Percentiles rank a stretch among this genome's conserved stretches.
Conservation (phyloP, 2,797 vertebrate genomes). For the Apodemus agrarius region DNA sequence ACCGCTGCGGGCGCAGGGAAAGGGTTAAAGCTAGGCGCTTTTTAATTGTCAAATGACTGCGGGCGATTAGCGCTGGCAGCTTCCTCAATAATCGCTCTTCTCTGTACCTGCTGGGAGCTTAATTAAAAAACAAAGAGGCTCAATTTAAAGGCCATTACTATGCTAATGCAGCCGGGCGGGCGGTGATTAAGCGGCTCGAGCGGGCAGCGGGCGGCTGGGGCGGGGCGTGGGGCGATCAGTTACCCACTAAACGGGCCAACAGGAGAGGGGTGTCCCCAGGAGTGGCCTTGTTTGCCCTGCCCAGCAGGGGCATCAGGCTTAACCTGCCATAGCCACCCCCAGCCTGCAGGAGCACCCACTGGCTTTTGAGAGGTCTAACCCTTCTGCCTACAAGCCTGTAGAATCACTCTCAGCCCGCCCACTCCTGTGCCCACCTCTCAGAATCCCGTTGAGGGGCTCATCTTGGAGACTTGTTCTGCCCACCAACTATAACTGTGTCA, state of each 20-base stretch:
- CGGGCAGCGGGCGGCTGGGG: constrained; percentile 95
- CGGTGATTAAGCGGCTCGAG: constrained; percentile 99
- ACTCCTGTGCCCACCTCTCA: not conserved
- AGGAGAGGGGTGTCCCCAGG: not conserved
- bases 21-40: constrained; percentile 89
- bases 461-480: not conserved
- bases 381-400: constrained; percentile 44
- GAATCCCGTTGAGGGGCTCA: not conserved
- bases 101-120: constrained; percentile 99
- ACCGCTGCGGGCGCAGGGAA: constrained; percentile 71
- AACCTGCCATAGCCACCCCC: constrained; percentile 66
- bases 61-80: constrained; percentile 92
- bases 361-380: not conserved
- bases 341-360: not conserved
- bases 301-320: constrained; percentile 36
- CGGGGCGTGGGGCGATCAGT: constrained; percentile 94
- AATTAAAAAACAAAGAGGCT: constrained; percentile 99
- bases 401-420: not conserved
- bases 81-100: constrained; percentile 99
- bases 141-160: constrained; percentile 99
- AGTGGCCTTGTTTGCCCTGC: not conserved
- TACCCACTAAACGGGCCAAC: constrained; percentile 94
- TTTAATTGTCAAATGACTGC: constrained; percentile 91
- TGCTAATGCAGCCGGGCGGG: constrained; percentile 98
- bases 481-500: not conserved